Conservation (phyloP, 2,113 vertebrate genomes). For the Sinocyclocheilus maitianheensis region DNA sequence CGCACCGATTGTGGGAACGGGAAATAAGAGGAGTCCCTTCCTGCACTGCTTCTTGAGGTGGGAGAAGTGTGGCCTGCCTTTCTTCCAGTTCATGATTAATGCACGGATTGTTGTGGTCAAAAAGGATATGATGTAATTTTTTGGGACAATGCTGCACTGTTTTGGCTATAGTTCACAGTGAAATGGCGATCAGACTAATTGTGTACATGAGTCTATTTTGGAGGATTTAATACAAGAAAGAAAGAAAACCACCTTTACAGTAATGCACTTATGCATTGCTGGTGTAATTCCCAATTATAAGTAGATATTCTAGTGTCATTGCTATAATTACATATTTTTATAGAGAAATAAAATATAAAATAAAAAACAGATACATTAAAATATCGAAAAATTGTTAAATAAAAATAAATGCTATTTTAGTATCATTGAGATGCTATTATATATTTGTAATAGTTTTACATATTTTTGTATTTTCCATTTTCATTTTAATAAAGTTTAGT, state of each 20-base stretch:
- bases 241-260: background rate
- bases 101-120: constrained; percentile 1
- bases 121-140: constrained; percentile 42
- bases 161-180: constrained; percentile 8
- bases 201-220: background rate
- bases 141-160: constrained; percentile 22
- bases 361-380: background rate
- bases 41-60: constrained; percentile 10
- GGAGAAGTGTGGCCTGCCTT: constrained; percentile 19
- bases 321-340: background rate
- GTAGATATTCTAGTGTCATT: background rate
- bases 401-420: too few relatives aligned
- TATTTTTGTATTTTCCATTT: too few relatives aligned
- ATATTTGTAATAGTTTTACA: too few relatives aligned
- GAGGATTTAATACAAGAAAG: background rate
- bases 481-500: too few relatives aligned
- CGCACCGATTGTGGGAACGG: constrained; percentile 36
- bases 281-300: background rate
- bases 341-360: background rate
- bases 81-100: background rate
- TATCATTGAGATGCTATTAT: too few relatives aligned
- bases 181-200: background rate
- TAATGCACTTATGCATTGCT: background rate
- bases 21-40: constrained; percentile 36
- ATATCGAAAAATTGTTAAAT: background rate